Conservation (phyloP, 2,888 invertebrate species). For the Loripinus fragilis region DNA sequence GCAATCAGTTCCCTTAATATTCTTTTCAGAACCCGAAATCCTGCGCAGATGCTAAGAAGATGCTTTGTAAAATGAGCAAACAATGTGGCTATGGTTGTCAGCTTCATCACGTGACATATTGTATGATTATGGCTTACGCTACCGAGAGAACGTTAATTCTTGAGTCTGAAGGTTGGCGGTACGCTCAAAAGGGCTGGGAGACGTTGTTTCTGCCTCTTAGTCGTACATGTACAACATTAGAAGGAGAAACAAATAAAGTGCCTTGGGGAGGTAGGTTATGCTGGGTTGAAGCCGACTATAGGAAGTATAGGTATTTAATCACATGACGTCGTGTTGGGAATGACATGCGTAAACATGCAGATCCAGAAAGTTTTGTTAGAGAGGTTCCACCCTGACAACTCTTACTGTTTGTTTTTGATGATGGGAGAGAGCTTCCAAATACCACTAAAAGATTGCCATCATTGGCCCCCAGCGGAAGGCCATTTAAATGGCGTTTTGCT, state of each 20-base stretch:
- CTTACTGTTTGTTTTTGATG: too few relatives aligned
- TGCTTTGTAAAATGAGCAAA: conserved; percentile 98
- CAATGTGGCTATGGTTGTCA: conserved; percentile 99
- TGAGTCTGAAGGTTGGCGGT: conserved; percentile 96
- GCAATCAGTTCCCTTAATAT: too few relatives aligned
- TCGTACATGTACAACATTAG: conserved; percentile 90
- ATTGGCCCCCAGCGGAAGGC: too few relatives aligned
- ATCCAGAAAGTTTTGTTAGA: too few relatives aligned
- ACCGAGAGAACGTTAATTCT: conserved; percentile 96
- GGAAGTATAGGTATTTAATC: too few relatives aligned
- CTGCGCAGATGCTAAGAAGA: conserved; percentile 93
- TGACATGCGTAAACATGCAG: too few relatives aligned
- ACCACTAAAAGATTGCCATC: too few relatives aligned
- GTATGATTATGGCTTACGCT: conserved; percentile 97
- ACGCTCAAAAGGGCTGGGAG: conserved; percentile 96
- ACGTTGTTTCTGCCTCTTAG: conserved; percentile 96
- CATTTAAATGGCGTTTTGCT: too few relatives aligned
- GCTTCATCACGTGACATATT: conserved; percentile 98
- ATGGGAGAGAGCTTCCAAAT: too few relatives aligned
- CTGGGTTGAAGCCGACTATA: too few relatives aligned
- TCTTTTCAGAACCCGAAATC: conserved; percentile 92
- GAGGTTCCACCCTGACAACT: too few relatives aligned
- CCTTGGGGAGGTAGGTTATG: conserved; percentile 92
- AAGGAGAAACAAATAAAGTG: conserved; percentile 83
- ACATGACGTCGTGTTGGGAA: too few relatives aligned